Evolutionary conservation across 64 coral and sea anemone genomes (phyloP).

Genomic region (Porites australiensis): DNA sequence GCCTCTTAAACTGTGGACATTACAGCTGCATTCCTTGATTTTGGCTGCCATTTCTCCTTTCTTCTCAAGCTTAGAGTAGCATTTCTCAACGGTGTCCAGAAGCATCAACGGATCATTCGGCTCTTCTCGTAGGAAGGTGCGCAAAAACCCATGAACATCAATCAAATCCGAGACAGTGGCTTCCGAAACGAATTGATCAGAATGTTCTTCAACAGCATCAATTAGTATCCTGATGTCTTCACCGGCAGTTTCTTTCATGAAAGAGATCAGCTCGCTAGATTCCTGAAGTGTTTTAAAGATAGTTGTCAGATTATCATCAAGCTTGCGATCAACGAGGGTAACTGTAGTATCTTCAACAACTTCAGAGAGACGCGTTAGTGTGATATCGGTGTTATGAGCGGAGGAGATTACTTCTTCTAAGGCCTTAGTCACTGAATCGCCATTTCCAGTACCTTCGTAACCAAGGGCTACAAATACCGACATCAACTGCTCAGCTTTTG

Average conservation of each 20-base stretch:
- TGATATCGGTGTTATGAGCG: not conserved
- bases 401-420: constrained; percentile 1
- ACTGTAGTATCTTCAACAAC: not conserved
- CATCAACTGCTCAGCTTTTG: constrained; percentile 31
- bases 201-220: constrained; percentile 82
- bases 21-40: constrained; percentile 63
- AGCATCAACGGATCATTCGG: constrained; percentile 24
- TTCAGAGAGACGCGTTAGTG: not conserved
- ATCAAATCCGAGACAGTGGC: constrained; percentile 79
- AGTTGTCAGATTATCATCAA: not conserved
- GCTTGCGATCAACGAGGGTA: not conserved
- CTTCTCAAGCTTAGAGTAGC: constrained; percentile 13
- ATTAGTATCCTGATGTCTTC: constrained; percentile 37
- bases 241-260: constrained; percentile 45
- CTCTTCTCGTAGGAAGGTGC: constrained; percentile 35
- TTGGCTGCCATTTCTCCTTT: constrained; percentile 48
- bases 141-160: constrained; percentile 75
- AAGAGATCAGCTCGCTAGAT: constrained; percentile 34
- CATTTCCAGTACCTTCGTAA: not conserved
- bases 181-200: constrained; percentile 77
- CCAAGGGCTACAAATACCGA: constrained; percentile 32
- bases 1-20: constrained; percentile 76
- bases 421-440: not conserved
- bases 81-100: not conserved
- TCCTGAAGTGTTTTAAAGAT: constrained; percentile 11